phyloP scores from a whole-genome alignment of 2,113 vertebrate genomes.

The Gallinago undulata region DNA sequence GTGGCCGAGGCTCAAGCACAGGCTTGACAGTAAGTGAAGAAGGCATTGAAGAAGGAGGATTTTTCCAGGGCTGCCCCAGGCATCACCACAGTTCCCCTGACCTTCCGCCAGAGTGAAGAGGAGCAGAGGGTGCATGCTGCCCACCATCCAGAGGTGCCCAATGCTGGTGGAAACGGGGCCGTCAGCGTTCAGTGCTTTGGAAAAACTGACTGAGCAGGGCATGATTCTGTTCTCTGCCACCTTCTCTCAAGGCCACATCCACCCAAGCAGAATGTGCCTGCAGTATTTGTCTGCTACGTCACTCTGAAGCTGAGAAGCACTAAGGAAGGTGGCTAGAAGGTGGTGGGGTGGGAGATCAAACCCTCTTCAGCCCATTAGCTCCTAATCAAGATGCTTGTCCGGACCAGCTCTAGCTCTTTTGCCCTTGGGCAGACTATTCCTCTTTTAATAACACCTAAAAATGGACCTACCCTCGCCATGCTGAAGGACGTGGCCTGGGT shows the following conservation, averaged over 20 bases:
- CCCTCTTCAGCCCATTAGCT: neutral
- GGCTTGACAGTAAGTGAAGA: neutral
- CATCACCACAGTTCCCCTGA: neutral
- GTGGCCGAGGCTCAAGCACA: neutral
- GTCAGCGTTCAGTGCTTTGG: neutral
- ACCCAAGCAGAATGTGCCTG: neutral
- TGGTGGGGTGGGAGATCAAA: neutral
- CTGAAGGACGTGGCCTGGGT: neutral
- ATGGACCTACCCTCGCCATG: neutral
- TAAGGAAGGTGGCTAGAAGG: neutral
- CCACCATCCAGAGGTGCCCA: neutral
- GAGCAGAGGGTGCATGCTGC: neutral
- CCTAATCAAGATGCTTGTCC: neutral
- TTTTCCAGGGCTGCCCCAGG: neutral
- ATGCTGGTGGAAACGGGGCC: neutral
- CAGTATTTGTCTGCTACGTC: neutral
- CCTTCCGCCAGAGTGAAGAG: neutral
- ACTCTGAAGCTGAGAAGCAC: neutral
- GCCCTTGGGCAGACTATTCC: fast-evolving
- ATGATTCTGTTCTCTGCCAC: neutral
- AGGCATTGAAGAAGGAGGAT: neutral
- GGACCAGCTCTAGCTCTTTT: neutral
- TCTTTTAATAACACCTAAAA: neutral
- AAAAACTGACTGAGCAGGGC: neutral
- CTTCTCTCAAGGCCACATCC: neutral